Evolutionary conservation across 64 coral and sea anemone genomes (phyloP).

Genomic region (Hydrozoanthus tunicans): DNA sequence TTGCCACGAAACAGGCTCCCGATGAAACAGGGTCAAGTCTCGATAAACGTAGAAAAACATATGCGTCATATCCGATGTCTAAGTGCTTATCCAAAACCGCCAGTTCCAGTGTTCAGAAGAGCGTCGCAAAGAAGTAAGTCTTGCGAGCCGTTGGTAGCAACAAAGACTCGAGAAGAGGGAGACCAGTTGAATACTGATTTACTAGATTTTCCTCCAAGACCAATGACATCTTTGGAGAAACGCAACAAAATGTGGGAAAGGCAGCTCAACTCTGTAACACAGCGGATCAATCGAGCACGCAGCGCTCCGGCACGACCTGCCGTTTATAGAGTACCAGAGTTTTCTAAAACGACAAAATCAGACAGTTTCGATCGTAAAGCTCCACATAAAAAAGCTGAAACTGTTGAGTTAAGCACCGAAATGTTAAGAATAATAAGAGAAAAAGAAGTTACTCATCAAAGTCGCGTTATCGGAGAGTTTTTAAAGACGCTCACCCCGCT

Average conservation of each 20-base stretch:
- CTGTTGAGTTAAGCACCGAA: conserved; percentile 59
- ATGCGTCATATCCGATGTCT: conserved; percentile 73
- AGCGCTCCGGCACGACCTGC: conserved; percentile 77
- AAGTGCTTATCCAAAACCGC: conserved; percentile 80
- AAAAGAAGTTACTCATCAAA: conserved; percentile 72
- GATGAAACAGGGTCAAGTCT: conserved; percentile 12
- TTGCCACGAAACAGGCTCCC: conserved; percentile 35
- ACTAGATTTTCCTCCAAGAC: conserved; percentile 58
- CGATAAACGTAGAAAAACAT: conserved; percentile 56
- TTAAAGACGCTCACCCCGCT: conserved; percentile 67
- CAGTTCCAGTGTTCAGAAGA: conserved; percentile 70
- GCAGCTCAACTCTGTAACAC: conserved; percentile 74
- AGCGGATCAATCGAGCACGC: conserved; percentile 75
- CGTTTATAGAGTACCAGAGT: conserved; percentile 76
- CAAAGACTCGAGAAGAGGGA: background rate
- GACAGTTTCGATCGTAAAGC: conserved; percentile 11
- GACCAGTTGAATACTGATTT: background rate
- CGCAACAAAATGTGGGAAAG: conserved; percentile 86
- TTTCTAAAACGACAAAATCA: conserved; percentile 18
- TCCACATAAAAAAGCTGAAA: conserved; percentile 9
- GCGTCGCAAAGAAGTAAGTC: conserved; percentile 49
- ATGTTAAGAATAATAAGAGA: conserved; percentile 62
- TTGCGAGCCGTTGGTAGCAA: conserved; percentile 44
- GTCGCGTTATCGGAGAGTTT: conserved; percentile 59
- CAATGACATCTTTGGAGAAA: conserved; percentile 89